These are phyloP conservation scores for Ectemnius continuus DNA, from an alignment of 2,888 invertebrate species.

Conservation along the genomic window DNA sequence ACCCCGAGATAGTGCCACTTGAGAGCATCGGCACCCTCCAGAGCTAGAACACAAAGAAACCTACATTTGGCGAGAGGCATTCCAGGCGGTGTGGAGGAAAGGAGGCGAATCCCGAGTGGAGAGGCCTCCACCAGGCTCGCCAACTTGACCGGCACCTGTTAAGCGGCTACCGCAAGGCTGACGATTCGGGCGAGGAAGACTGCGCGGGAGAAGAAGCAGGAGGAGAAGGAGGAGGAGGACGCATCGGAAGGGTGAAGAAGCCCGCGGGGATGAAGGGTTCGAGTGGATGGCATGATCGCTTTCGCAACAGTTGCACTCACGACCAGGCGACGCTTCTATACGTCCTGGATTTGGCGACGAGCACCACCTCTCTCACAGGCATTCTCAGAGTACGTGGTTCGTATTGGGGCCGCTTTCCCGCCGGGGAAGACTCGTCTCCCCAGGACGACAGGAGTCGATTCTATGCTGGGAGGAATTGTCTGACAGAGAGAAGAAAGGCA, in stretches of 20 bases:
- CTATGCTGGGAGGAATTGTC: no score
- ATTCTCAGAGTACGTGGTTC: no score
- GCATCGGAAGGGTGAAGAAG: neutral
- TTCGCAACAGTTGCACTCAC: neutral
- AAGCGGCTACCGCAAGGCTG: slow-evolving; percentile 3
- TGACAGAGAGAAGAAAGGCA: no score
- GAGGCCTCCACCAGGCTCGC: slow-evolving; percentile 28
- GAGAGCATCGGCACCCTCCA: slow-evolving; percentile 44
- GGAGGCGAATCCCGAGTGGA: slow-evolving; percentile 36
- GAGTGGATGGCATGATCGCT: neutral
- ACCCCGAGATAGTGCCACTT: slow-evolving; percentile 59
- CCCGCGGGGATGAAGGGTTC: neutral
- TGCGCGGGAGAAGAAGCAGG: no score
- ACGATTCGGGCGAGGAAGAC: neutral
- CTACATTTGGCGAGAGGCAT: slow-evolving; percentile 59
- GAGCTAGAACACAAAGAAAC: slow-evolving; percentile 56
- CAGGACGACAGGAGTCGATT: no score
- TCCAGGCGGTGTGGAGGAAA: slow-evolving; percentile 50
- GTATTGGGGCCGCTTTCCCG: no score
- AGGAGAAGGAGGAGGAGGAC: no score
- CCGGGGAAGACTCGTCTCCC: no score
- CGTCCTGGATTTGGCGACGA: no score
- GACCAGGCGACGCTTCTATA: no score
- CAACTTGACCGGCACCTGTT: slow-evolving; percentile 21
- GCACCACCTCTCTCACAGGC: no score